A percentile compares a stretch with the other conserved stretches of the same genome.
Conservation (phyloP, 2,888 invertebrate species). For the Drosophila seclusa region DNA sequence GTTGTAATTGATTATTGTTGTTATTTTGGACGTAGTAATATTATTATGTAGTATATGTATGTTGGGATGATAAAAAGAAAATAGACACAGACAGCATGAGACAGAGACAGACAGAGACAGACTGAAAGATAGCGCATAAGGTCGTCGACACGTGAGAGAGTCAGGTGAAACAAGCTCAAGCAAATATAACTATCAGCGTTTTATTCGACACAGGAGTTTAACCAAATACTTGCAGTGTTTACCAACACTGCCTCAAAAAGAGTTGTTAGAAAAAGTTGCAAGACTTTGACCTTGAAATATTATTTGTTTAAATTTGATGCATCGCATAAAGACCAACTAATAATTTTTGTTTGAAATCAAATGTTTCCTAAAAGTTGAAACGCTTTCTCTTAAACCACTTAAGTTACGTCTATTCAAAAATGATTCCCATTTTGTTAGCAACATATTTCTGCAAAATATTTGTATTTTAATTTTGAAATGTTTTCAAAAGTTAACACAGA, state of each 20-base stretch:
- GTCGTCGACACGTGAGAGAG: neutral
- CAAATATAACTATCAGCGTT: neutral
- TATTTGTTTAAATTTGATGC: neutral
- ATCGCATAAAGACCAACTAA: neutral
- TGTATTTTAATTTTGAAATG: neutral
- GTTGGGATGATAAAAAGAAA: conserved; percentile 19
- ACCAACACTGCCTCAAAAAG: neutral
- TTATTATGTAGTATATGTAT: conserved; percentile 12
- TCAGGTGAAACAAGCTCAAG: conserved; percentile 5
- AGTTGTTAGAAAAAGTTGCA: neutral
- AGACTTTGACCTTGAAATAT: neutral
- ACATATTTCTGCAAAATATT: neutral
- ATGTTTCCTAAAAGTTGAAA: neutral
- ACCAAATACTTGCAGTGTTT: neutral
- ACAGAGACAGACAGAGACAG: conserved; percentile 9
- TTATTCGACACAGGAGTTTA: neutral
- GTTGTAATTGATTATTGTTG: conserved; percentile 29
- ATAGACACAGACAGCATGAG: conserved; percentile 1
- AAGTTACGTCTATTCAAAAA: neutral
- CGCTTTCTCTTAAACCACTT: neutral
- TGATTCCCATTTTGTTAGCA: neutral
- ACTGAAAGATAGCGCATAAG: neutral
- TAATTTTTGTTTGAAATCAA: neutral
- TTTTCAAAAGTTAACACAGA: neutral
- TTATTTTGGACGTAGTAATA: conserved; percentile 14